Evolutionary conservation across 2,113 vertebrate species (phyloP).

Genomic region (Mormyrus iriodes): DNA sequence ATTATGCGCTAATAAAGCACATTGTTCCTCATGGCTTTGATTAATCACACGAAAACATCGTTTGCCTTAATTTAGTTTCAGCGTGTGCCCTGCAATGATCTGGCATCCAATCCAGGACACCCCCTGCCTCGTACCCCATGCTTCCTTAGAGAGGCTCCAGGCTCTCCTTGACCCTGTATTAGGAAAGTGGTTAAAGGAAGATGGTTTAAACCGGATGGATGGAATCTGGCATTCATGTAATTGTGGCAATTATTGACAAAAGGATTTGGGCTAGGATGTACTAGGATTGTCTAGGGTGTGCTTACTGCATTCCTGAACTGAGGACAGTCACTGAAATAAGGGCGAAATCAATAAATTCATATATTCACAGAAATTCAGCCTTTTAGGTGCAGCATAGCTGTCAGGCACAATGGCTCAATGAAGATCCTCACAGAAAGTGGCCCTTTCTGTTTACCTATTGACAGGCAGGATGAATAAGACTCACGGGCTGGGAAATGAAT

Average conservation of each 20-base stretch:
- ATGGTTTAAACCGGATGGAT: not conserved
- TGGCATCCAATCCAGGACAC: not conserved
- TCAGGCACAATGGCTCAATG: not conserved
- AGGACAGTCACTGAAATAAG: not conserved
- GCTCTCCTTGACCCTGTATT: not conserved
- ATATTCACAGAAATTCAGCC: not conserved
- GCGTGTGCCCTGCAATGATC: not conserved
- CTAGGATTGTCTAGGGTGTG: not conserved
- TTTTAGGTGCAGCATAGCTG: not conserved
- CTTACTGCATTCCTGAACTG: not conserved
- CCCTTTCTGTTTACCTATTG: not conserved
- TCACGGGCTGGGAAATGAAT: not conserved
- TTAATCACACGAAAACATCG: not conserved
- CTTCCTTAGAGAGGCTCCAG: not conserved
- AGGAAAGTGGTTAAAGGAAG: not conserved
- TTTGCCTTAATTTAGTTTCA: not conserved
- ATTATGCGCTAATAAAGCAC: not conserved
- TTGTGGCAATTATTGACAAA: not conserved
- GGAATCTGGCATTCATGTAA: not conserved
- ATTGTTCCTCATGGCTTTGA: not conserved
- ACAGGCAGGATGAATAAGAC: not conserved
- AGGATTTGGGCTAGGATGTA: not conserved
- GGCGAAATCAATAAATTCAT: not conserved
- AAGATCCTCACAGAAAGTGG: not conserved
- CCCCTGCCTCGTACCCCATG: not conserved